A percentile compares a stretch with the other conserved stretches of the same genome.
phyloP scores from a whole-genome alignment of 2,113 vertebrate genomes.

The Oncorhynchus kisutch region DNA sequence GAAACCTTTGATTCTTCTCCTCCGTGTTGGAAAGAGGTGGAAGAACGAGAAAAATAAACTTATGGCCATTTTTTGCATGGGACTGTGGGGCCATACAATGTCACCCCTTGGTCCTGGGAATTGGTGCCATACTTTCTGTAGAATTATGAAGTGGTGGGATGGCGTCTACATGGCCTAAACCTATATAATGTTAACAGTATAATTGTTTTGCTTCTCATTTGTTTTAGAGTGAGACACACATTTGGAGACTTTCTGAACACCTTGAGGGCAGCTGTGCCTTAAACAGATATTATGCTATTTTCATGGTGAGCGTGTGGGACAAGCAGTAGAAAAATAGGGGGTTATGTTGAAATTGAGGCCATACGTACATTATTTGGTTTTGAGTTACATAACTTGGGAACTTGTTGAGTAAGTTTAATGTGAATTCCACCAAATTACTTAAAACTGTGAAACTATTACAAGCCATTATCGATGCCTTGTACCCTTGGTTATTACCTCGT shows the following conservation, averaged over 20 bases:
- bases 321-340: too few relatives aligned
- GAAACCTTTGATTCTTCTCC: conserved; percentile 39
- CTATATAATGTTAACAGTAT: conserved; percentile 15
- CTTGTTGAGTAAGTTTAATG: too few relatives aligned
- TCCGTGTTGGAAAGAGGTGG: conserved; percentile 13
- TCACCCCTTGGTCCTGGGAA: conserved; percentile 39
- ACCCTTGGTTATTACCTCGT: too few relatives aligned
- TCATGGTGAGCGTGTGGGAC: neutral
- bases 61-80: conserved; percentile 40
- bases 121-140: conserved; percentile 24
- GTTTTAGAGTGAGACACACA: neutral
- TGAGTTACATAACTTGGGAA: too few relatives aligned
- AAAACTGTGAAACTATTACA: too few relatives aligned
- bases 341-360: too few relatives aligned
- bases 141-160: conserved; percentile 9
- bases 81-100: conserved; percentile 23
- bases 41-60: conserved; percentile 31
- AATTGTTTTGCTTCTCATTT: conserved; percentile 8
- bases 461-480: too few relatives aligned
- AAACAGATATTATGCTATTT: neutral
- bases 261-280: neutral
- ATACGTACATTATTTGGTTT: too few relatives aligned
- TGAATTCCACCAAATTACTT: too few relatives aligned
- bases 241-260: neutral
- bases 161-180: conserved; percentile 8